These are phyloP conservation scores for Acomys russatus DNA, from an alignment of 2,797 vertebrate species.

Conservation along the genomic window DNA sequence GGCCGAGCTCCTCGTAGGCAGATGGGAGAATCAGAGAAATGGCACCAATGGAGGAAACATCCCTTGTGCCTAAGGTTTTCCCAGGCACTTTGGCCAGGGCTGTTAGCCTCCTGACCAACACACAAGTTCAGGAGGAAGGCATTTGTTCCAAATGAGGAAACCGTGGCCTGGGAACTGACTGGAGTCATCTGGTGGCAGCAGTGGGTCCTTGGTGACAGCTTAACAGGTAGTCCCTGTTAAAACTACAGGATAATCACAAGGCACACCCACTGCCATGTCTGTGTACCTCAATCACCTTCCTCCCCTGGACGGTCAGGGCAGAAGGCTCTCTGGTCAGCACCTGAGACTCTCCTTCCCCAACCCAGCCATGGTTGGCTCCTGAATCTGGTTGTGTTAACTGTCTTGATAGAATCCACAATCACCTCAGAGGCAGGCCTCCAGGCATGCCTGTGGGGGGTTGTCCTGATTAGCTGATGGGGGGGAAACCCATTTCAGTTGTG, in stretches of 20 bases:
- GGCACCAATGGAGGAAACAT: not conserved
- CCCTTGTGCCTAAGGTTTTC: not conserved
- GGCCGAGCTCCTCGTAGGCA: not conserved
- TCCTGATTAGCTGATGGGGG: not conserved
- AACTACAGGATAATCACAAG: not conserved
- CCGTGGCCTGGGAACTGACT: not conserved
- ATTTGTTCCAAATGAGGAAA: not conserved
- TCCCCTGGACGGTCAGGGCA: not conserved
- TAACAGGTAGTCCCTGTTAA: not conserved
- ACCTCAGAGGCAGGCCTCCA: not conserved
- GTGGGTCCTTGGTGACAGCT: not conserved
- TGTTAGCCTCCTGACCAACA: not conserved
- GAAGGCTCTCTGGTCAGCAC: not conserved
- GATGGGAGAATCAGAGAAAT: not conserved
- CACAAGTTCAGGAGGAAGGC: not conserved
- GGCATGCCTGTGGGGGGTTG: not conserved
- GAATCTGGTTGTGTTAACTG: not conserved
- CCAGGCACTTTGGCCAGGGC: not conserved
- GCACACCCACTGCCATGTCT: not conserved
- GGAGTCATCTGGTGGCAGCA: not conserved
- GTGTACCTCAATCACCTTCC: accelerated
- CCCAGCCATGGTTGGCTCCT: not conserved
- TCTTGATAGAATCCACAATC: not conserved
- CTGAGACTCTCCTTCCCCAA: not conserved
- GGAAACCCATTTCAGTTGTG: not conserved